These are phyloP conservation scores for Tympanoctomys barrerae DNA, from an alignment of 2,797 vertebrate species.

Conservation along the genomic window DNA sequence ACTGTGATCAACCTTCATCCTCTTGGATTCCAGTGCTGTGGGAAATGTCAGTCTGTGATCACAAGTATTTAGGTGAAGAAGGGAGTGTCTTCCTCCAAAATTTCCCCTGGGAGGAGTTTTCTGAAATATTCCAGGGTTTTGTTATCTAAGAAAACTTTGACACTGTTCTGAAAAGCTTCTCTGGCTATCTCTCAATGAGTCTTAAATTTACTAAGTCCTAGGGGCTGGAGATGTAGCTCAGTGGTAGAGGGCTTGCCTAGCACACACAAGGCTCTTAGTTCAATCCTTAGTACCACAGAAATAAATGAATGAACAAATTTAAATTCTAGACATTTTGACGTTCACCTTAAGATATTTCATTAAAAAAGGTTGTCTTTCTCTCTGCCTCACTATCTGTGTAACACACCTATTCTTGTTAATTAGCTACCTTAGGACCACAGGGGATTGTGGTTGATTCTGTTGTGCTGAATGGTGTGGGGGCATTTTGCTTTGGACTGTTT, in stretches of 20 bases:
- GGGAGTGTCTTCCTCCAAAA: neutral
- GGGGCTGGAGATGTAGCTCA: too few species aligned
- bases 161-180: neutral
- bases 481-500: slow-evolving; percentile 63
- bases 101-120: neutral
- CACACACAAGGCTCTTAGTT: too few species aligned
- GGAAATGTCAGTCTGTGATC: neutral
- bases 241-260: too few species aligned
- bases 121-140: neutral
- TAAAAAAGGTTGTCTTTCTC: neutral
- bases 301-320: neutral
- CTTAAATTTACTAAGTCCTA: neutral
- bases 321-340: neutral
- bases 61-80: neutral
- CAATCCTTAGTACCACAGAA: too few species aligned
- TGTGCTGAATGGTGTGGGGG: slow-evolving; percentile 8
- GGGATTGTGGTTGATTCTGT: slow-evolving; percentile 55
- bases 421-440: neutral
- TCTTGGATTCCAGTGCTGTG: neutral
- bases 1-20: neutral
- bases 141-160: neutral
- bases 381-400: neutral
- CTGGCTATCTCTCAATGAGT: neutral
- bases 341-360: neutral
- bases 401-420: slow-evolving; percentile 14